These are phyloP conservation scores for Neopelma chrysocephalum DNA, from an alignment of 2,797 vertebrate species.

Conservation along the genomic window DNA sequence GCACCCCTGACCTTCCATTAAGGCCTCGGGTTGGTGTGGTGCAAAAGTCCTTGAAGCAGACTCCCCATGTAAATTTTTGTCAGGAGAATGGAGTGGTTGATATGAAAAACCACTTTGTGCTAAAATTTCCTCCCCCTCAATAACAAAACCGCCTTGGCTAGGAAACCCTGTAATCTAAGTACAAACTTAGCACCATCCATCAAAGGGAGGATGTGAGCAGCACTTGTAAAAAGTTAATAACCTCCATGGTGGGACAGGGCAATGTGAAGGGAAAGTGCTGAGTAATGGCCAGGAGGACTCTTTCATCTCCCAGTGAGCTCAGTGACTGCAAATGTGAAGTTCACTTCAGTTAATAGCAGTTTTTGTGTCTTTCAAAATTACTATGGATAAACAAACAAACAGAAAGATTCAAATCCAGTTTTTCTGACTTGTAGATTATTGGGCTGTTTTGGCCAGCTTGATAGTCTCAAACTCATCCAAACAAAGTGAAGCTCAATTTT, in stretches of 20 bases:
- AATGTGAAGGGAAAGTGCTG: not conserved
- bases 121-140: not conserved
- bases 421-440: not conserved
- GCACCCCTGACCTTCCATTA: not conserved
- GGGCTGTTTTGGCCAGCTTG: not conserved
- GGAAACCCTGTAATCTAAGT: conserved; percentile 39
- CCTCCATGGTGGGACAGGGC: conserved; percentile 17
- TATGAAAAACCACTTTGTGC: not conserved
- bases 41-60: not conserved
- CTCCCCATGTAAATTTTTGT: not conserved
- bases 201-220: conserved; percentile 60
- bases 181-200: conserved; percentile 29
- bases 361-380: conserved; percentile 7
- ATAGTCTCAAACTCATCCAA: not conserved
- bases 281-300: conserved; percentile 14
- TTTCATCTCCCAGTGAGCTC: conserved; percentile 51
- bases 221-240: conserved; percentile 55
- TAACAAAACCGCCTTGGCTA: not conserved
- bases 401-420: not conserved
- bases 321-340: conserved; percentile 13
- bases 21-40: not conserved
- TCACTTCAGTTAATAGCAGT: conserved; percentile 1
- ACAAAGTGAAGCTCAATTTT: not conserved
- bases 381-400: conserved; percentile 10
- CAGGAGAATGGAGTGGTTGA: not conserved